Evolutionary conservation across 2,797 vertebrate genomes (phyloP).

Genomic region (Urophycis tenuis): DNA sequence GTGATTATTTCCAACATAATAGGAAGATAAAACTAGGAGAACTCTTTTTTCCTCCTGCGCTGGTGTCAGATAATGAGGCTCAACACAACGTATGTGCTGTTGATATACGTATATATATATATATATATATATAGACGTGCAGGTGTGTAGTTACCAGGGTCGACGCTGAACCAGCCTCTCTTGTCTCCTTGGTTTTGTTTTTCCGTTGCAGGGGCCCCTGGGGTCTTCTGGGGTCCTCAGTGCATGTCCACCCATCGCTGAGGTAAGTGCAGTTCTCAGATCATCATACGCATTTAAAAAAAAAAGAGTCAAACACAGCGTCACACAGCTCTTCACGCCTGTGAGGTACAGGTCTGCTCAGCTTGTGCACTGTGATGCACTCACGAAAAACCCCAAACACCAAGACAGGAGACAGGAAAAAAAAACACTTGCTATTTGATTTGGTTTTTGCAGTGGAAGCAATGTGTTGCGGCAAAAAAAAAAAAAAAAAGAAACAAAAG

Average conservation of each 20-base stretch:
- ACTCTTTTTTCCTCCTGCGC: not conserved
- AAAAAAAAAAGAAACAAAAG: not conserved
- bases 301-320: not conserved
- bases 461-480: not conserved
- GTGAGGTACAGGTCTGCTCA: not conserved
- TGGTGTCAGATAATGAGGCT: not conserved
- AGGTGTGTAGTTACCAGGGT: not conserved
- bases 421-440: not conserved
- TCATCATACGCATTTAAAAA: not conserved
- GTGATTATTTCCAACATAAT: not conserved
- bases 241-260: constrained; percentile 74
- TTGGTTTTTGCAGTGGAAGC: no score
- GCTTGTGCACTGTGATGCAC: not conserved
- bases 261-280: constrained; percentile 65
- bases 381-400: not conserved
- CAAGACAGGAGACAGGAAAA: no score
- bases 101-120: no score
- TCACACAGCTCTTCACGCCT: not conserved
- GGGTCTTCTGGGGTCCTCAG: constrained; percentile 68
- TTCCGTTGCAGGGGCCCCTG: constrained; percentile 71
- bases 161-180: not conserved
- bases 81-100: not conserved
- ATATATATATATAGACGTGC: not conserved
- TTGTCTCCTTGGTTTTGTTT: constrained; percentile 2
- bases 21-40: not conserved